Base-by-base conservation (phyloP, 2,797 vertebrate genomes). In the Yasuhikotakia modesta region DNA sequence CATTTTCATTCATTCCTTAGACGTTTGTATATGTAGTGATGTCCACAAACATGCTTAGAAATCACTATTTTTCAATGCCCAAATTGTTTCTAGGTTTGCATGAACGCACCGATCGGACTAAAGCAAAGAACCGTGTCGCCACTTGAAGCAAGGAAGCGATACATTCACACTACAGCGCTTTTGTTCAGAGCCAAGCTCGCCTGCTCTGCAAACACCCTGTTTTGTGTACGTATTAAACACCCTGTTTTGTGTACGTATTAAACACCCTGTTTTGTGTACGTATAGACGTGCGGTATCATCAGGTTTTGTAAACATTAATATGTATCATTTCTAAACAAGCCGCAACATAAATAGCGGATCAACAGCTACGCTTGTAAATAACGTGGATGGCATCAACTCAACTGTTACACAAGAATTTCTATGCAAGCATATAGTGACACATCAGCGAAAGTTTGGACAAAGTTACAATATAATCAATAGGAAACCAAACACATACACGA, bases 371-470 rank as follows among this genome's bases (percentile, higher is more conserved):
- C 27, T 2, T 27, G 27, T 27, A 4, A 27, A 4, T 27, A 27
- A 27, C 2, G 27, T 27, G n/a, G n/a, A n/a, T n/a, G n/a, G n/a
- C 4, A 27, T 27, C 27, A 27, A 27, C 4, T 27, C 27, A 27
- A 4, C 27, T 27, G 27, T 4, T 27, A 27, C n/a, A 4, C 27
- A 4, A 27, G 27, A 27, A 27, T 27, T 27, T 2, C 27, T 27
- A n/a, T n/a, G 27, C 27, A 27, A 27, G 4, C 27, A 27, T 27
- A 27, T 2, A 27, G 14, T 57, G 63, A 50, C 73, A 76, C 73
- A 76, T 57, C 73, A 76, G 22, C 63, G 52, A 57, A 3, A 35
- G 27, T 46, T 57, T 67, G 16, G 57, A 67, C 22, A 35, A 24
- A 12, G 0, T 19, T 35, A 35, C 17, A 10, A 4, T 19, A 12